These are phyloP conservation scores for Melanostoma scalare DNA, from an alignment of 2,888 invertebrate species.

Conservation along the genomic window DNA sequence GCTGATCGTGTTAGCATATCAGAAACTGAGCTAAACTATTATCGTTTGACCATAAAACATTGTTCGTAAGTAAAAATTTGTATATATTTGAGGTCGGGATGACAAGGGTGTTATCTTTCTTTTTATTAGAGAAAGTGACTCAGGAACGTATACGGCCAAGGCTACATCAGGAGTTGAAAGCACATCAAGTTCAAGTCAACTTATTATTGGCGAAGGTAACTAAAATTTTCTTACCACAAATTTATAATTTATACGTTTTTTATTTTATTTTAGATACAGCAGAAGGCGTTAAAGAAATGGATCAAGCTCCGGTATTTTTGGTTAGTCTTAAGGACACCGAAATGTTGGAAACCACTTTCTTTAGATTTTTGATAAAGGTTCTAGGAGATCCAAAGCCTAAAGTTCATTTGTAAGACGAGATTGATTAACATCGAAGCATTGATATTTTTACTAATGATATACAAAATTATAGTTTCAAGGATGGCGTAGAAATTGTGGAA, in stretches of 20 bases:
- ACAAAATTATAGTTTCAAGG: slow-evolving; percentile 87
- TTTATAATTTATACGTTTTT: neutral
- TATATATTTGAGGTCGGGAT: neutral
- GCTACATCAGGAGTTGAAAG: slow-evolving; percentile 92
- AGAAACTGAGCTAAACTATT: slow-evolving; percentile 84
- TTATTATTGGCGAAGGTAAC: slow-evolving; percentile 93
- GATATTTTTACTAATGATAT: slow-evolving; percentile 11
- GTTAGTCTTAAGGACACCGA: slow-evolving; percentile 94
- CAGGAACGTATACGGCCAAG: slow-evolving; percentile 94
- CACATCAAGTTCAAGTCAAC: slow-evolving; percentile 92
- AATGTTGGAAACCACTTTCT: slow-evolving; percentile 91
- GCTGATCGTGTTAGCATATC: slow-evolving; percentile 88
- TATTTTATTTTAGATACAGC: slow-evolving; percentile 81
- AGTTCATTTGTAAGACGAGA: slow-evolving; percentile 90
- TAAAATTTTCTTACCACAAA: slow-evolving; percentile 57
- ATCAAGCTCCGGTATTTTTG: slow-evolving; percentile 91
- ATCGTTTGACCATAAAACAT: slow-evolving; percentile 89
- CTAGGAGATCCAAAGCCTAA: slow-evolving; percentile 94
- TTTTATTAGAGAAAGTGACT: slow-evolving; percentile 86
- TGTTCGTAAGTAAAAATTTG: slow-evolving; percentile 81
- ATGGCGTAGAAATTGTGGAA: slow-evolving; percentile 88
- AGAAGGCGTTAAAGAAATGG: slow-evolving; percentile 87
- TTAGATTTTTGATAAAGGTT: slow-evolving; percentile 94
- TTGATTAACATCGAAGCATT: no score
- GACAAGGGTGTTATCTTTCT: neutral